These are phyloP conservation scores for Acanthosepion pharaonis DNA, from an alignment of 2,888 invertebrate genomes.

Conservation along the genomic window DNA sequence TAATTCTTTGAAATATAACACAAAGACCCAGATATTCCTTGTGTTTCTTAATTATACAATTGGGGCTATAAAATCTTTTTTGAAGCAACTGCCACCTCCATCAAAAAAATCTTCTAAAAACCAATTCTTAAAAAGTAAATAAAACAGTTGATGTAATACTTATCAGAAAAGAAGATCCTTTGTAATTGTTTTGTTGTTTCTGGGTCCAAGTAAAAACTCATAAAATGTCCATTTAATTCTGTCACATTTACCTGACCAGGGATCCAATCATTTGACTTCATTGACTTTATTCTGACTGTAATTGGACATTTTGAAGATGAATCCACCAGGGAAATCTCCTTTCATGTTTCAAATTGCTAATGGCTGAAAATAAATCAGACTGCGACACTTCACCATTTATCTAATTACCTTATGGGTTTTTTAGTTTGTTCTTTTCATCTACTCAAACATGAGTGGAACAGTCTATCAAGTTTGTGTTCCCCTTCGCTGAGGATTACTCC, in stretches of 20 bases:
- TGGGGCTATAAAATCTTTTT: background rate
- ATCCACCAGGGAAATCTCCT: constrained; percentile 8
- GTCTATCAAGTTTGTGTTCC: background rate
- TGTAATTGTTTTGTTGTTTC: background rate
- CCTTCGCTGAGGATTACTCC: background rate
- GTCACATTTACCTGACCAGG: background rate
- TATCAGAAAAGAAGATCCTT: background rate
- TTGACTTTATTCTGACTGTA: background rate
- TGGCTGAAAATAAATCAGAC: background rate
- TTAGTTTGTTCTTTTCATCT: background rate
- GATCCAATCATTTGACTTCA: background rate
- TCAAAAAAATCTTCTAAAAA: background rate
- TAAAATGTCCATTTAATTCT: background rate
- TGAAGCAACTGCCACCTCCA: background rate
- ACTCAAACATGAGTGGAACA: background rate
- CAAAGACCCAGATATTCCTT: too few species aligned
- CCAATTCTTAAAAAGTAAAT: background rate
- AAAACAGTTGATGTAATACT: background rate
- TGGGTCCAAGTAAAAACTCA: background rate
- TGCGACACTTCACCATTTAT: background rate
- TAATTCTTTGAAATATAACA: too few species aligned
- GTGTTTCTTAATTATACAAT: too few species aligned
- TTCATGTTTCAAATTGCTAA: background rate
- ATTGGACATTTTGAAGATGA: background rate
- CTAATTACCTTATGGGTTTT: background rate